These are phyloP conservation scores for Sycobia sp. DNA, from an alignment of 1,140 invertebrate genomes.

Conservation along the genomic window DNA sequence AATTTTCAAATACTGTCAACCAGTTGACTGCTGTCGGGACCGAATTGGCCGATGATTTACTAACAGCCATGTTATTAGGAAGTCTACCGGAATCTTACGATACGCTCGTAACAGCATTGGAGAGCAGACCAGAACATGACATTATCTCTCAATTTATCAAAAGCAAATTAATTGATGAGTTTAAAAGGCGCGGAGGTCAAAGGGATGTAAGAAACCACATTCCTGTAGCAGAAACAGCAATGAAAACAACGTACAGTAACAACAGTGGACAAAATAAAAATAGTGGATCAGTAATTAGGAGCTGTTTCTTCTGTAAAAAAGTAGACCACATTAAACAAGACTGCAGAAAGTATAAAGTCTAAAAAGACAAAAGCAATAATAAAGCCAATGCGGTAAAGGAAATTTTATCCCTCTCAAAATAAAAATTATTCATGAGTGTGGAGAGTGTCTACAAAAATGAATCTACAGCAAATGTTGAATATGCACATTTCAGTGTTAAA, in stretches of 20 bases:
- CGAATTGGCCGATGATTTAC: constrained; percentile 14
- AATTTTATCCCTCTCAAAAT: neutral
- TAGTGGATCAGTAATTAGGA: too few species aligned
- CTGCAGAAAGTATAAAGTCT: too few species aligned
- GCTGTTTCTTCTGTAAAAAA: too few species aligned
- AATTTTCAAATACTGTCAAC: too few species aligned
- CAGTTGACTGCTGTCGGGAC: constrained; percentile 7
- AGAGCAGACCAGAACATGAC: too few species aligned
- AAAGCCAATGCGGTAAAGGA: too few species aligned
- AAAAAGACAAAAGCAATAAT: constrained; percentile 22
- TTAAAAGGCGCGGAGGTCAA: too few species aligned
- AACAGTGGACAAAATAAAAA: constrained; percentile 14
- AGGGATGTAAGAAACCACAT: neutral
- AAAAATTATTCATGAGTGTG: neutral
- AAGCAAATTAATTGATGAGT: too few species aligned
- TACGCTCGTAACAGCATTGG: too few species aligned
- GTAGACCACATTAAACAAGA: too few species aligned
- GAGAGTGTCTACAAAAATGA: constrained; percentile 5
- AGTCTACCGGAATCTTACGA: constrained; percentile 24
- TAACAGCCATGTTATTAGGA: constrained; percentile 32
- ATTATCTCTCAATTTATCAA: constrained; percentile 24
- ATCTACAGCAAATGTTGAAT: constrained; percentile 8
- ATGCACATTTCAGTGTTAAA: too few species aligned
- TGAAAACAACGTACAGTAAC: constrained; percentile 11
- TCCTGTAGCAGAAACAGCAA: constrained; percentile 16